phyloP scores from a whole-genome alignment of 2,113 vertebrate genomes.

The Corythaixoides concolor region DNA sequence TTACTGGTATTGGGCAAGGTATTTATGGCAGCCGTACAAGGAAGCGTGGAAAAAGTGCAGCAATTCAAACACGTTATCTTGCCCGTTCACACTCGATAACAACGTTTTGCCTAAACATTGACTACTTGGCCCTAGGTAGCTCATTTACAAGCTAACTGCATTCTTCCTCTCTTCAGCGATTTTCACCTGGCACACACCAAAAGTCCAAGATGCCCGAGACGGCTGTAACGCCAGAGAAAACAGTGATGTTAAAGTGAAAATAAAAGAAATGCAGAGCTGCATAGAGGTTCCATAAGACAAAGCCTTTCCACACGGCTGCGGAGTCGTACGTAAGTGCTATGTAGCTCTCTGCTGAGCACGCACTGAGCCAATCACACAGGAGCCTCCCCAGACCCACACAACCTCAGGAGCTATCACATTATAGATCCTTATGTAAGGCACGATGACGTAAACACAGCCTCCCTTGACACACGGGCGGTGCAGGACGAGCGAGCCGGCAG shows the following conservation, averaged over 20 bases:
- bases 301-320: not conserved
- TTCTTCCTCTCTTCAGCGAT: not conserved
- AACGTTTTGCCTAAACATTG: not conserved
- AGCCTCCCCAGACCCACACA: slow-evolving; percentile 1
- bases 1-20: not conserved
- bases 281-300: rapidly evolving
- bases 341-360: not conserved
- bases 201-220: not conserved
- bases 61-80: not conserved
- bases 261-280: not conserved
- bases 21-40: not conserved
- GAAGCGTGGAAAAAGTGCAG: not conserved
- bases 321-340: not conserved
- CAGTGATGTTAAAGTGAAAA: rapidly evolving
- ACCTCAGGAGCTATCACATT: slow-evolving; percentile 7
- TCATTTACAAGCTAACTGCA: not conserved
- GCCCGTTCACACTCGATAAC: not conserved
- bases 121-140: not conserved
- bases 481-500: slow-evolving; percentile 36
- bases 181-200: not conserved
- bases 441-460: slow-evolving; percentile 24
- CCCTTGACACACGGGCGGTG: not conserved
- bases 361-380: not conserved
- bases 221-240: not conserved
- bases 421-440: slow-evolving; percentile 21